A percentile compares a stretch with the other conserved stretches of the same genome.
phyloP scores from a whole-genome alignment of 1,140 invertebrate species.

The Lepidurus arcticus region DNA sequence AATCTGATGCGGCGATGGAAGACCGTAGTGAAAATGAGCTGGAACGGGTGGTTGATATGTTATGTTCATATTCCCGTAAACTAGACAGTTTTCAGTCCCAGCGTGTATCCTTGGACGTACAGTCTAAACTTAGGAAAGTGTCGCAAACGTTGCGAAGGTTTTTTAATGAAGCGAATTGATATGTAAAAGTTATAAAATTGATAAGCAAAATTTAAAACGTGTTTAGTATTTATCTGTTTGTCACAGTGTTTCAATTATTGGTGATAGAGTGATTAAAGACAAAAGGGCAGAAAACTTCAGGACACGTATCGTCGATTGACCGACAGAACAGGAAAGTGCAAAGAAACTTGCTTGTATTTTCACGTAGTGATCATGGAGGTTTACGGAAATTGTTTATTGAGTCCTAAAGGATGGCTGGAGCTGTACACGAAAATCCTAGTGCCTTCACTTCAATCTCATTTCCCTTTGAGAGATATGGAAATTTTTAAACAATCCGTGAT shows the following conservation, averaged over 20 bases:
- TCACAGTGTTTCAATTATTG: too few relatives aligned
- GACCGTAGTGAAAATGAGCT: not conserved
- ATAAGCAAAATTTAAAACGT: not conserved
- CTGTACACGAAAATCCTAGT: not conserved
- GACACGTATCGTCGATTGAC: too few relatives aligned
- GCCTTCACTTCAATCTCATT: not conserved
- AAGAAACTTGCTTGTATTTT: too few relatives aligned
- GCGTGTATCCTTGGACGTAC: not conserved
- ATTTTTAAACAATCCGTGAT: not conserved
- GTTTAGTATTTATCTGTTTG: too few relatives aligned
- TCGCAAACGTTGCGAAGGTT: not conserved
- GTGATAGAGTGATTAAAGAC: too few relatives aligned
- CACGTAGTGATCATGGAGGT: not conserved
- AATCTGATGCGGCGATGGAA: not conserved
- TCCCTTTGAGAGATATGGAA: not conserved
- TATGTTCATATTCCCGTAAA: not conserved
- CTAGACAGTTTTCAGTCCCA: not conserved
- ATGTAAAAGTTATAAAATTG: not conserved
- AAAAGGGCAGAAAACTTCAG: too few relatives aligned
- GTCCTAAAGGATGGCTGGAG: not conserved
- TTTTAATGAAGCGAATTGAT: not conserved
- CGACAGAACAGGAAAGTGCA: too few relatives aligned
- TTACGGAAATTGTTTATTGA: not conserved
- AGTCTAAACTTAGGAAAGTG: not conserved
- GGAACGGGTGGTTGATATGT: not conserved